These are phyloP conservation scores for Willisornis vidua DNA, from an alignment of 2,113 vertebrate species.

Conservation along the genomic window DNA sequence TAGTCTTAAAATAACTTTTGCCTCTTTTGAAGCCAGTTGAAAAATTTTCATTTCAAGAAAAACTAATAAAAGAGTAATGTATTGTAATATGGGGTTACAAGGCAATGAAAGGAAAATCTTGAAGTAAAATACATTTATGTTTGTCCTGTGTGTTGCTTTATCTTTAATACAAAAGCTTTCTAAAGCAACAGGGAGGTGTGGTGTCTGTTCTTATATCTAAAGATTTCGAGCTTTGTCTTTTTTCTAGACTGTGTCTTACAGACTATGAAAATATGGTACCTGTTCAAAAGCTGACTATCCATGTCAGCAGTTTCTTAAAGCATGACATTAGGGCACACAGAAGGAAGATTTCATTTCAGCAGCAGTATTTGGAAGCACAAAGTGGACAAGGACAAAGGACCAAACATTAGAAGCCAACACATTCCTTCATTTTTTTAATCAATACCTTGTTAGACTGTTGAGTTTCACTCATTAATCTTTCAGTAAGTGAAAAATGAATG, in stretches of 20 bases:
- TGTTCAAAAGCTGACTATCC: neutral
- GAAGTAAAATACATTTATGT: neutral
- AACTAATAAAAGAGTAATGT: neutral
- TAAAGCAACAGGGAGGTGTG: neutral
- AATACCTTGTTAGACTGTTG: conserved; percentile 1
- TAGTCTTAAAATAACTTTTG: conserved; percentile 4
- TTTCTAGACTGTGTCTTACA: neutral
- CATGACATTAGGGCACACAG: fast-evolving
- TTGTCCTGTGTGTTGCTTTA: neutral
- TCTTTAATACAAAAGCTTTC: neutral
- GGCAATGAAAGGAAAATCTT: neutral
- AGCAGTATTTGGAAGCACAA: neutral
- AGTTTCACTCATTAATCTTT: conserved; percentile 17
- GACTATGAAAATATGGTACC: neutral
- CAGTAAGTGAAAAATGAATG: neutral
- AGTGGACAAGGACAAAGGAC: neutral
- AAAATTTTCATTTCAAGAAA: neutral
- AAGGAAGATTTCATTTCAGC: neutral
- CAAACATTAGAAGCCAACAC: neutral
- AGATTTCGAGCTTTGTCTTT: neutral
- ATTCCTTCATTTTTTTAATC: neutral
- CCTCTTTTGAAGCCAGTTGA: neutral
- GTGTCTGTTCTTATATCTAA: neutral
- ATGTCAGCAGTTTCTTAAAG: neutral
- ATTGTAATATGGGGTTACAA: neutral